Base-by-base conservation (phyloP, 1,140 invertebrate species). In the Ips nitidus region DNA sequence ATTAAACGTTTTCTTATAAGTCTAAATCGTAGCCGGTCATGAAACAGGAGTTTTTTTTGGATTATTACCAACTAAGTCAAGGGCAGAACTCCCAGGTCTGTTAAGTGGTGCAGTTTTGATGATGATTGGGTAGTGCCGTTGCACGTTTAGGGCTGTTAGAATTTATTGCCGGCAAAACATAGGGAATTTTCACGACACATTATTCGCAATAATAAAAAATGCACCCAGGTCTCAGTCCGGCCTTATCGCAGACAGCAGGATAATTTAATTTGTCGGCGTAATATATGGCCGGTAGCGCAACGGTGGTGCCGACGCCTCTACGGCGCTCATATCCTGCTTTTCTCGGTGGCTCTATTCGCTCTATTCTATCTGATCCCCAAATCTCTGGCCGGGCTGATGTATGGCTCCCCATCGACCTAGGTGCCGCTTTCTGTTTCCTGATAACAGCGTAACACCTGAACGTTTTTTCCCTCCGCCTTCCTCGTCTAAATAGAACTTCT, bases 201-300 rank as follows among this genome's bases (percentile, higher is more conserved):
- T 55, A 55, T 55, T 37, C 52, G 52, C 52, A 22, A 55, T n/a
- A 36, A 55, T 55, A 58, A 69, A 69, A 69, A 69, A 64, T 63
- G 67, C 52, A 63, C 52, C 42, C 60, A 64, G 60, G 59, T 56
- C 55, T 66, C 68, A 70, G 68, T 70, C 71, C 75, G 73, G 81
- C 80, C 82, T 84, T 83, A 84, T 84, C 82, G 79, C 78, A 82
- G 81, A 83, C 82, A 83, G 82, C 80, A 83, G 82, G 83, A 83
- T 84, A 84, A 84, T 84, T 84, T 83, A 84, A 84, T 84, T 84
- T 84, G 83, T 84, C 83, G 78, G 75, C 68, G 81, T 83, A 83
- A 84, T 84, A 83, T 84, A 84, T 84, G 67, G 75, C 68, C 73
- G 69, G 57, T 69, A 59, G 63, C 45, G 70, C 61, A 63, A 70